phyloP scores from a whole-genome alignment of 64 coral and sea anemone species.

The Montipora capricornis region DNA sequence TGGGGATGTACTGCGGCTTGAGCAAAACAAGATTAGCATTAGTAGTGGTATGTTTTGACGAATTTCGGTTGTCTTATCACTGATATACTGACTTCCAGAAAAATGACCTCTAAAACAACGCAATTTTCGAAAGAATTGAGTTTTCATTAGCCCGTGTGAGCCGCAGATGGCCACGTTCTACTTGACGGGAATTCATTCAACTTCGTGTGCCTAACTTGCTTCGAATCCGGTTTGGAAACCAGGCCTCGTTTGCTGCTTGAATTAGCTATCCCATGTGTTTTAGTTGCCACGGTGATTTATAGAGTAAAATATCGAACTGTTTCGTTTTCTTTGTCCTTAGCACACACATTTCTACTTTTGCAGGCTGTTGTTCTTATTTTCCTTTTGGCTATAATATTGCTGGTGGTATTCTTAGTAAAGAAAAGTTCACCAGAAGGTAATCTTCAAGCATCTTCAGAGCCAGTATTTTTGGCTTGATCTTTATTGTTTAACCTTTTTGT shows the following conservation, averaged over 20 bases:
- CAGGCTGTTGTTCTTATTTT: constrained; percentile 21
- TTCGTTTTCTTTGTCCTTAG: neutral
- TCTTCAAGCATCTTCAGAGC: neutral
- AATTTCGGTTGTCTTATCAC: neutral
- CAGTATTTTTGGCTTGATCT: too few relatives aligned
- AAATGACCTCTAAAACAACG: neutral
- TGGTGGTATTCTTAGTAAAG: constrained; percentile 31
- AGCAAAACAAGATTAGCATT: constrained; percentile 11
- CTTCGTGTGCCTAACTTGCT: too few relatives aligned
- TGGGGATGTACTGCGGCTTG: neutral
- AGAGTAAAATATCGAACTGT: too few relatives aligned
- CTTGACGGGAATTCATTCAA: too few relatives aligned
- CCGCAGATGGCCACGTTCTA: too few relatives aligned
- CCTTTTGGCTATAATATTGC: neutral
- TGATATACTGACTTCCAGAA: neutral
- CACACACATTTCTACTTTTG: neutral
- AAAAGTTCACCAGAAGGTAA: constrained; percentile 11
- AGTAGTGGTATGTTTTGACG: constrained; percentile 3
- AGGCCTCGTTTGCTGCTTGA: too few relatives aligned
- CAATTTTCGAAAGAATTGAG: neutral
- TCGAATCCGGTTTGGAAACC: too few relatives aligned
- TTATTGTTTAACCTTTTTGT: neutral
- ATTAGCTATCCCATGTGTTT: too few relatives aligned
- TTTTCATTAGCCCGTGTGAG: too few relatives aligned
- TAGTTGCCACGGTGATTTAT: too few relatives aligned